A percentile compares a stretch with the other conserved stretches of the same genome.
Evolutionary conservation across 2,113 vertebrate genomes (phyloP).

Genomic region (Diadophis punctatus): DNA sequence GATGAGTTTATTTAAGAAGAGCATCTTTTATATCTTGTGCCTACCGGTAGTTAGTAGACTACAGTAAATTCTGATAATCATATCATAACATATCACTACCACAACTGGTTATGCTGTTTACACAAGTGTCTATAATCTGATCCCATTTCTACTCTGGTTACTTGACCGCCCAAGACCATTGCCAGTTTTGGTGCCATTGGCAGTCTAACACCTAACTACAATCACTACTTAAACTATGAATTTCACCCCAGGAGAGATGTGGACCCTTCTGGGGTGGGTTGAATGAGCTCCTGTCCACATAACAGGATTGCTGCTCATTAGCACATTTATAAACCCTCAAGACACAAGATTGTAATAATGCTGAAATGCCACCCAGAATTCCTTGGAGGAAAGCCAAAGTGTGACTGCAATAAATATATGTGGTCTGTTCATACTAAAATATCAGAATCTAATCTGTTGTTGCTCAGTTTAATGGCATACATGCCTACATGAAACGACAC

Average conservation of each 20-base stretch:
- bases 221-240: neutral
- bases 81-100: neutral
- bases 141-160: neutral
- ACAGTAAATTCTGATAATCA: neutral
- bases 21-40: neutral
- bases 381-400: neutral
- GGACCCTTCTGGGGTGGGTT: neutral
- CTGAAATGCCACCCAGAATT: neutral
- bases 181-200: neutral
- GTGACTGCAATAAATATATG: neutral
- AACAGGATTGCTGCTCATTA: neutral
- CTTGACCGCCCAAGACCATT: neutral
- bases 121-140: neutral
- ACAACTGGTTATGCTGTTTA: neutral
- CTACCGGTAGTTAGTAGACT: neutral
- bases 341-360: neutral
- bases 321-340: neutral
- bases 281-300: neutral
- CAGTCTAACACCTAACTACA: neutral
- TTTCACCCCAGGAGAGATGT: neutral
- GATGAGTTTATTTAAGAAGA: neutral
- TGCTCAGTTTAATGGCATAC: neutral
- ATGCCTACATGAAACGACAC: neutral
- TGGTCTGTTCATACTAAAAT: neutral
- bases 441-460: neutral